Evolutionary conservation across 2,113 vertebrate genomes (phyloP), one percentile per base, ranked within the genome.

Genomic region (Bambusicola thoracicus): DNA sequence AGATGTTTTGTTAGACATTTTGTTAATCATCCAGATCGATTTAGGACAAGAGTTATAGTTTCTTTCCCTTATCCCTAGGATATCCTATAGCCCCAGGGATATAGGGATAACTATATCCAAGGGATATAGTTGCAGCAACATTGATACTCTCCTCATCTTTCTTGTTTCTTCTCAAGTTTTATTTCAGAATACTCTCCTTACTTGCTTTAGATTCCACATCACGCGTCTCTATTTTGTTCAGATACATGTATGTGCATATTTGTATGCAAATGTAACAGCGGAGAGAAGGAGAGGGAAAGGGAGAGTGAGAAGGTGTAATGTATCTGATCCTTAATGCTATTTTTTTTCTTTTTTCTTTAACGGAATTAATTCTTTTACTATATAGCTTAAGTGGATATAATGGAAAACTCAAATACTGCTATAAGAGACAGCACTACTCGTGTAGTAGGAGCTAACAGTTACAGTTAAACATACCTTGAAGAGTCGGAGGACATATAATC

Each of bases 401-500:
- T 0, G 4, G 29, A 58, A 87, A 89, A 79, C 29, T 73, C 58
- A 58, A 48, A 58, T 20, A 53, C 10, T 46, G 27, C 25, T 53
- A 68, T 24, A 53, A 29, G 16, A 56, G 10, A n/a, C 11, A 43
- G 11, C 13, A 72, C 27, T 0, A 3, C 7, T 48, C 9, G 1
- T 14, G 30, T 62, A 66, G 65, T 30, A 74, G 34, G 67, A 87
- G 27, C n/a, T 51, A 70, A 63, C 8, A 21, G 53, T 24, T 67
- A n/a, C 8, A 67, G 44, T 72, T 48, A 68, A 88, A 75, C 78
- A 24, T 98, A 99, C 99, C 99, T 99, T 99, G 99, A 95, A 99
- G 96, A 93, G 98, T 86, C 53, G 99, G 98, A 65, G 99, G 99
- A 92, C 99, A 99, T 78, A 99, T 98, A 96, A 99, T 99, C 92